Conservation (phyloP, 2,113 vertebrate genomes). For the Pituophis catenifer region DNA sequence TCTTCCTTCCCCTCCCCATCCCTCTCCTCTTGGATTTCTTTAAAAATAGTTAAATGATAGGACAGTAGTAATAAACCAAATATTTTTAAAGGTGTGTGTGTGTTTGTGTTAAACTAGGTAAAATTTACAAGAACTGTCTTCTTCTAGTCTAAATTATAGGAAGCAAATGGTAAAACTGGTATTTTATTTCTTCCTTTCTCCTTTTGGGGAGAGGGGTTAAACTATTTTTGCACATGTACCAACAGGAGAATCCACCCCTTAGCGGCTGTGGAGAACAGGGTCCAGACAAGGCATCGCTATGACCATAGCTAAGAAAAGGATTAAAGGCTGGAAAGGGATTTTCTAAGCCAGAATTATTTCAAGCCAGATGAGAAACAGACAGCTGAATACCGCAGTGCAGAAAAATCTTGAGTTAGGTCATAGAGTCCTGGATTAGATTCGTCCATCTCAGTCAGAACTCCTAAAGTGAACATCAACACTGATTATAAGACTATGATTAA, state of each 20-base stretch:
- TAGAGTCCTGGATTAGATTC: not conserved
- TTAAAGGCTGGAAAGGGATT: not conserved
- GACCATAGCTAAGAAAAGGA: not conserved
- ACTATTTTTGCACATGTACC: not conserved
- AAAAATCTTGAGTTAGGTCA: not conserved
- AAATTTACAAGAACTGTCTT: not conserved
- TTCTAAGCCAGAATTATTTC: not conserved
- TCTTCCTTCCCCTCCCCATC: not conserved
- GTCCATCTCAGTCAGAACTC: not conserved
- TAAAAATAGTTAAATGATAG: not conserved
- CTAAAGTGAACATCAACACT: not conserved
- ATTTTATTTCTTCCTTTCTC: not conserved
- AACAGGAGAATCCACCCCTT: not conserved
- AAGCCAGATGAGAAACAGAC: not conserved
- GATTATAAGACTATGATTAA: not conserved
- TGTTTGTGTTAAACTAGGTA: not conserved
- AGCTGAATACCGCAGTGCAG: not conserved
- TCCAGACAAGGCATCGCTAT: not conserved
- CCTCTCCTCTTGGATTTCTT: not conserved
- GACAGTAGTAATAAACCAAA: not conserved
- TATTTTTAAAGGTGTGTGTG: not conserved
- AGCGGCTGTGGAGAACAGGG: not conserved
- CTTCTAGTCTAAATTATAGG: not conserved
- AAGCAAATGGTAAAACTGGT: not conserved
- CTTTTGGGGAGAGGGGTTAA: not conserved